Evolutionary conservation across 23 tunicate species (phyloP), one percentile per base, ranked within the genome.

Genomic region (Styela plicata): DNA sequence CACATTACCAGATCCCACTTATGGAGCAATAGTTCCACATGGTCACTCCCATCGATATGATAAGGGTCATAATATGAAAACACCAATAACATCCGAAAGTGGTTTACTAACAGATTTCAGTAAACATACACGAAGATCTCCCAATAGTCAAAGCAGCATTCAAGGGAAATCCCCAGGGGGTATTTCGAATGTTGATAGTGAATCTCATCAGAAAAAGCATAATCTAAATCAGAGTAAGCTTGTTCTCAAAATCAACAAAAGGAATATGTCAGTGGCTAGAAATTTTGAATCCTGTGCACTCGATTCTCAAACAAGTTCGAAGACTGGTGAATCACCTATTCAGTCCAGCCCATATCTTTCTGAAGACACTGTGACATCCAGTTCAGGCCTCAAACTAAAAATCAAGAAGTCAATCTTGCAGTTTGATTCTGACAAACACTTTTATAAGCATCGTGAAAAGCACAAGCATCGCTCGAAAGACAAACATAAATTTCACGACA

Each of bases 241-340:
- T 1, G 81, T 76, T 26, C 81, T 76, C 24, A 76, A 76, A 44
- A 76, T 76, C 21, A 73, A 73, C n/a, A 76, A 76, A 53, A 76
- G 27, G 25, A 44, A 76, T 27, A 10, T 76, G 31, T 20, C 21
- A 0, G 32, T 34, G 19, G 18, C 78, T 5, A 24, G 13, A 44
- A 44, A 44, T 44, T 44, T 5, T 44, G 57, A 44, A 5, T 44
- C 57, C 10, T 44, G 10, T 44, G 7, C 57, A 5, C 7, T 44
- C 10, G 13, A 13, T 44, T 44, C 57, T 44, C 57, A 44, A 44
- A 5, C 57, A 5, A 44, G 57, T 44, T 44, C 57, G 7, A 7
- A 7, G 7, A 13, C 7, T 5, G 13, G 57, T 44, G 13, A 44
- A 7, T 44, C 13, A 5, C 57, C 57, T 7, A 44, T 44, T 5